Base-by-base conservation (phyloP, 2,888 invertebrate species). In the Drosophila anomalata region DNA sequence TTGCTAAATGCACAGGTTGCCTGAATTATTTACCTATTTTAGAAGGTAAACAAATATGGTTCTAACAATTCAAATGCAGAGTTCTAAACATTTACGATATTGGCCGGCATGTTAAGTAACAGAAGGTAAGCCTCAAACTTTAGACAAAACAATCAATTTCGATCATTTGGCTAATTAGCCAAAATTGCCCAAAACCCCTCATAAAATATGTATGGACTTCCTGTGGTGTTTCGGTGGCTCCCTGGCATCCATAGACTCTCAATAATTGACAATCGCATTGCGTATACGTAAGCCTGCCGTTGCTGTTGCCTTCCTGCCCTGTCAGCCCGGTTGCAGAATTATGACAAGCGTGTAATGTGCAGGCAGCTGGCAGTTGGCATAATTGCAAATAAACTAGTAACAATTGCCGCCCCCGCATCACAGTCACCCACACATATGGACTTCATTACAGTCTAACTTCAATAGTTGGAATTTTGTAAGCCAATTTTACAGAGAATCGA, bases 341-440 rank as follows among this genome's bases (percentile, higher is more conserved):
- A 56, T 82, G 69, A 72, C 61, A 79, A 75, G 54, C 59, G 72
- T 69, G 74, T 70, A 76, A 73, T 77, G 60, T 70, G 53, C 50
- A 71, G 68, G 36, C 73, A 69, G 59, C 56, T 71, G 60, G 42
- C 69, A 76, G 63, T 73, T 73, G 60, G 63, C 65, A 65, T 79
- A 73, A 85, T 81, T 85, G 75, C 82, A 70, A 76, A 79, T 66
- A 76, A 77, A 61, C 54, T 59, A 71, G 55, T 53, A 61, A 69
- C 54, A 57, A 65, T 60, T 20, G 52, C 54, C 47, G 39, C 31
- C 52, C 60, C 44, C 51, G 33, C 8, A 22, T 3, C n/a, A 3
- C 42, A 50, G 12, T 44, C 20, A 41, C 42, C 33, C 20, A 29
- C 36, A 57, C 14, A 54, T 36, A n/a, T 33, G 33, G 12, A 33